Evolutionary conservation across 2,888 invertebrate species (phyloP), one percentile per base, ranked within the genome.

Genomic region (Liodrosophila aerea): DNA sequence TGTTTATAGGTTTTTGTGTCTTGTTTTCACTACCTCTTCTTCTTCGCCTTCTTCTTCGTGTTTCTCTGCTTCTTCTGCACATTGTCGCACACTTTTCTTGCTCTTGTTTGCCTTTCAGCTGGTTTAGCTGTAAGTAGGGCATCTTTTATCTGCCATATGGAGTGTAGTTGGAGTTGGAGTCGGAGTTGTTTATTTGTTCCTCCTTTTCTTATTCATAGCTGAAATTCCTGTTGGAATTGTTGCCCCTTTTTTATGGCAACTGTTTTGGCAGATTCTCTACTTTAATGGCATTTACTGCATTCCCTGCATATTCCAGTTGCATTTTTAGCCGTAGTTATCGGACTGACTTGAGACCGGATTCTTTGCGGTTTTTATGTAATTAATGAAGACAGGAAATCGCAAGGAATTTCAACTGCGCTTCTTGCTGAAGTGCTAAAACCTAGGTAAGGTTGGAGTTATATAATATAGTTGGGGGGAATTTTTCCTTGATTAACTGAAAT

Each of bases 1-100:
- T 74, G 62, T 63, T 74, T 75, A 70, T 75, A 64, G 65, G 49
- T 75, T 61, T 58, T 53, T 58, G 43, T 70, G 54, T 53, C 45
- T 34, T 39, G 18, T 56, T 33, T 53, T 46, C 8, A 34, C 15
- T 31, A 44, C 15, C n/a, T 31, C 15, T 30, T 15, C 33, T 37
- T 18, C 49, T 36, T 45, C 7, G 33, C 15, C 27, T 8, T 13
- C 31, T 27, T 39, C 34, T 31, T 36, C 41, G 15, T 30, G 29
- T 22, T 8, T 11, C 34, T 11, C 37, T 18, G 27, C 51, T 47
- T 13, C 13, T 44, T 33, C 18, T 47, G 39, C n/a, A 44, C 49
- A 29, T 39, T 68, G 30, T 70, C 45, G 40, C 64, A 56, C 47
- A 47, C 37, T 51, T 57, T 59, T 57, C 31, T 49, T 39, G 33